Conservation (phyloP, 1,140 invertebrate species). For the Belonocnema kinseyi region DNA sequence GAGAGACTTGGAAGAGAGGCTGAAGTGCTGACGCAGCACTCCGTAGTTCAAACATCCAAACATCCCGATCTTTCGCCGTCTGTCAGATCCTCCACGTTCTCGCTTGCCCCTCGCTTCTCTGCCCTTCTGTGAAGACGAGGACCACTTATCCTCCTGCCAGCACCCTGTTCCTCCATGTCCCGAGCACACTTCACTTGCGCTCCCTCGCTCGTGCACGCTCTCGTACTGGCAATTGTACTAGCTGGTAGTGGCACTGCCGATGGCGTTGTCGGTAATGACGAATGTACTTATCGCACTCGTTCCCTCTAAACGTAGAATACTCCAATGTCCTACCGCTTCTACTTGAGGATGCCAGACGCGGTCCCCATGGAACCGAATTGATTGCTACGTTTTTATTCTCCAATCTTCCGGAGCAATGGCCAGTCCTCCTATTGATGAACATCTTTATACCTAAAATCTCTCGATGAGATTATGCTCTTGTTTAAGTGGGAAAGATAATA, state of each 20-base stretch:
- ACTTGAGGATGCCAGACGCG: slow-evolving; percentile 17
- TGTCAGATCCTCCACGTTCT: slow-evolving; percentile 58
- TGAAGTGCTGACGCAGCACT: slow-evolving; percentile 72
- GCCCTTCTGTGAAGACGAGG: slow-evolving; percentile 48
- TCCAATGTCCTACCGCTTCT: slow-evolving; percentile 51
- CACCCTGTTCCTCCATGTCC: slow-evolving; percentile 43
- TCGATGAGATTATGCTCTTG: too few species aligned
- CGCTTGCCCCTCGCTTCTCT: slow-evolving; percentile 36
- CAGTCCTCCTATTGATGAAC: slow-evolving; percentile 36
- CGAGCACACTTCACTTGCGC: slow-evolving; percentile 38
- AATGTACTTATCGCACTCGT: slow-evolving; percentile 26
- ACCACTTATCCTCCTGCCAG: slow-evolving; percentile 65
- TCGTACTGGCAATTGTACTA: slow-evolving; percentile 38
- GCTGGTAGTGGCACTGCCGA: slow-evolving; percentile 31
- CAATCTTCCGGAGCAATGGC: slow-evolving; percentile 54
- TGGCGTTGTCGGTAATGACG: slow-evolving; percentile 44
- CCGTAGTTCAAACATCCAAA: slow-evolving; percentile 74
- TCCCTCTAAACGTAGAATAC: slow-evolving; percentile 55
- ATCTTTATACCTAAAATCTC: background rate
- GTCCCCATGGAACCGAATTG: slow-evolving; percentile 54
- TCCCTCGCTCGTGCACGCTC: slow-evolving; percentile 5
- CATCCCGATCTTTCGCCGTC: slow-evolving; percentile 73
- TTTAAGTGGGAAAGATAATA: too few species aligned
- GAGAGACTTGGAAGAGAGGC: slow-evolving; percentile 38
- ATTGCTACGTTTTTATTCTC: slow-evolving; percentile 65